Percentiles rank a stretch among this genome's conserved stretches.
Evolutionary conservation across 2,888 invertebrate species (phyloP).

Genomic region (Agrenia bidenticulata): DNA sequence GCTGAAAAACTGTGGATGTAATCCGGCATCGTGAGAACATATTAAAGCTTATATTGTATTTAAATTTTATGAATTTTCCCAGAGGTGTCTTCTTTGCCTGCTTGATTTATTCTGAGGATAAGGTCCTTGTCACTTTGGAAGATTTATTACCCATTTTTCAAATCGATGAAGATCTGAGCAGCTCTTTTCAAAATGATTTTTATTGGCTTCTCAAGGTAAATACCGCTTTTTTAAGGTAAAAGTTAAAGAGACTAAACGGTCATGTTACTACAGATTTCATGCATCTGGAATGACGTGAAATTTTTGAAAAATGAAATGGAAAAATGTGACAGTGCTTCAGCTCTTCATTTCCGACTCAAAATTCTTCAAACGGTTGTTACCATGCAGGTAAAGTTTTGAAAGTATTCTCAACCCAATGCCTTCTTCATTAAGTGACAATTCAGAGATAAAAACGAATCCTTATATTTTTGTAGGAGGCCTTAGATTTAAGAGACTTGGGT

Average conservation of each 20-base stretch:
- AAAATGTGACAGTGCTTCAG: slow-evolving; percentile 84
- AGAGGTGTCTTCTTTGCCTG: slow-evolving; percentile 93
- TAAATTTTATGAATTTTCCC: slow-evolving; percentile 54
- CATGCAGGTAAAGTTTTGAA: slow-evolving; percentile 65
- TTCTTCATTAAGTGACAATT: slow-evolving; percentile 4
- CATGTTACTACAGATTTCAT: slow-evolving; percentile 78
- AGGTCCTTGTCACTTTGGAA: slow-evolving; percentile 92
- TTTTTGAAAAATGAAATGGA: slow-evolving; percentile 90
- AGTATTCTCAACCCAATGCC: not conserved
- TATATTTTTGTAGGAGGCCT: slow-evolving; percentile 66
- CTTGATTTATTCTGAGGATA: slow-evolving; percentile 91
- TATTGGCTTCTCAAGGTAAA: slow-evolving; percentile 95
- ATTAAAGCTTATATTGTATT: no score
- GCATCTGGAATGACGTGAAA: slow-evolving; percentile 96
- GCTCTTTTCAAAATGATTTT: slow-evolving; percentile 86
- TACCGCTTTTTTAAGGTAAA: no score
- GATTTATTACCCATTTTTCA: slow-evolving; percentile 96
- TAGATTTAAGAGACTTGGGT: slow-evolving; percentile 90
- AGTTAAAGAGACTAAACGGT: no score
- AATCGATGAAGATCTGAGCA: slow-evolving; percentile 93
- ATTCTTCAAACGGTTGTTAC: slow-evolving; percentile 87
- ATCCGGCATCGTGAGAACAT: no score
- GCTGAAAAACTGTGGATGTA: no score
- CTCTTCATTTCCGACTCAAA: slow-evolving; percentile 84
- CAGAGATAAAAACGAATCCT: not conserved